Conservation (phyloP, 2,797 vertebrate genomes). For the Coregonus suidteri region DNA sequence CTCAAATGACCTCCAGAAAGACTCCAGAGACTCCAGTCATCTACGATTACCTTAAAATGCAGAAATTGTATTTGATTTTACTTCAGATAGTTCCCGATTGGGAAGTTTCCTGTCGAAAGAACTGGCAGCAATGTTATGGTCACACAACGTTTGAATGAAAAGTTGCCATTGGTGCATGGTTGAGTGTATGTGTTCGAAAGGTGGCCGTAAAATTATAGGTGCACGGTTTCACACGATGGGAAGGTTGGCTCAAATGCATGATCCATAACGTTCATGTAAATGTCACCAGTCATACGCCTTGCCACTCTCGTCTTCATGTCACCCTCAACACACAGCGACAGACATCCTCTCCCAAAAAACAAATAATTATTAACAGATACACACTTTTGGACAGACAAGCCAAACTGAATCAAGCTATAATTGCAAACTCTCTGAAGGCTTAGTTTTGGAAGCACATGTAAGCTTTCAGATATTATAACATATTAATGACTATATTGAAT, state of each 20-base stretch:
- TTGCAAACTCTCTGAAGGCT: not conserved
- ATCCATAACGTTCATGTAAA: constrained; percentile 24
- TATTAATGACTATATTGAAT: too few relatives aligned
- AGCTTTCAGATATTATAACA: not conserved
- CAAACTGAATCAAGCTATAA: not conserved
- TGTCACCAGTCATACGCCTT: constrained; percentile 20
- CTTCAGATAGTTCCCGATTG: constrained; percentile 12
- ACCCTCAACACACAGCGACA: constrained; percentile 24
- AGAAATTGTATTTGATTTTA: constrained; percentile 9
- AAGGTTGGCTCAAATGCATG: constrained; percentile 51
- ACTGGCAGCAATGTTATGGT: constrained; percentile 6
- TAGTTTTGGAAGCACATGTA: not conserved
- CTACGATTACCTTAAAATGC: constrained; percentile 46
- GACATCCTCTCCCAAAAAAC: not conserved
- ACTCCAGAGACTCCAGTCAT: constrained; percentile 54
- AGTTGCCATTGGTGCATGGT: constrained; percentile 29
- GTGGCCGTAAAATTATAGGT: not conserved
- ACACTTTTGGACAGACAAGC: not conserved
- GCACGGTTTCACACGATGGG: not conserved
- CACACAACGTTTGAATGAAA: constrained; percentile 22
- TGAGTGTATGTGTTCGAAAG: constrained; percentile 30
- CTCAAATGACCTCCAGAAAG: constrained; percentile 74
- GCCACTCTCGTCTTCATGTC: constrained; percentile 31
- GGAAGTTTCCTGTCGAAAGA: constrained; percentile 17
- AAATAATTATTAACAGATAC: not conserved